Base-by-base conservation (phyloP, 2,888 invertebrate species). In the Himalopsyche anomala region DNA sequence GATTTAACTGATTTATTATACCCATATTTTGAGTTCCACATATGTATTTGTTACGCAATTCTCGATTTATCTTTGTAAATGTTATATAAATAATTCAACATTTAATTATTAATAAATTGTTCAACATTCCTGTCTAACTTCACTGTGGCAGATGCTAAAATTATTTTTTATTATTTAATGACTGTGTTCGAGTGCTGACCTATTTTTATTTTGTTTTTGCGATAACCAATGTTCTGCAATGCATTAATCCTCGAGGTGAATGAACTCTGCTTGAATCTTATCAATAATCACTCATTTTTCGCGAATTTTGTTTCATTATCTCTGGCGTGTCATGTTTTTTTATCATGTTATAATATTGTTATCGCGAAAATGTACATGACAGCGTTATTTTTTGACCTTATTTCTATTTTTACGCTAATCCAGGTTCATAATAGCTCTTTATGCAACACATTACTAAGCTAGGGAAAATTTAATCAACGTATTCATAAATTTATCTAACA, bases 171-270 rank as follows among this genome's bases (percentile, higher is more conserved):
- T 19, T 62, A 62, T 62, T n/a, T 62, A 4, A 4, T 1, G 19
- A 0, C 9, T 6, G 56, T 62, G 17, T 28, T 28, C n/a, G 28
- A 28, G 28, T 28, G 28, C 3, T 62, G 62, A 62, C 62, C 62
- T 28, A 62, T 19, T 62, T 62, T 28, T 11, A 15, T 15, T 51
- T 51, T 4, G 12, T 51, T 4, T 51, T 45, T 9, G 19, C 62
- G n/a, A 62, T 28, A 62, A 62, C n/a, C 11, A 8, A 19, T 19
- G 19, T 19, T 19, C 62, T 4, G 11, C 19, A 51, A 15, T 62
- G 62, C 62, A 62, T 62, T 51, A 62, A 62, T 62, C 62, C 62
- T 19, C 62, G 62, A 28, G 62, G 62, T 62, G 62, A 62, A 62
- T 62, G 62, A 62, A 62, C 62, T 62, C 62, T 8, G 11, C 19